Evolutionary conservation across 2,113 vertebrate genomes (phyloP).

Genomic region (Mormyrus iriodes): DNA sequence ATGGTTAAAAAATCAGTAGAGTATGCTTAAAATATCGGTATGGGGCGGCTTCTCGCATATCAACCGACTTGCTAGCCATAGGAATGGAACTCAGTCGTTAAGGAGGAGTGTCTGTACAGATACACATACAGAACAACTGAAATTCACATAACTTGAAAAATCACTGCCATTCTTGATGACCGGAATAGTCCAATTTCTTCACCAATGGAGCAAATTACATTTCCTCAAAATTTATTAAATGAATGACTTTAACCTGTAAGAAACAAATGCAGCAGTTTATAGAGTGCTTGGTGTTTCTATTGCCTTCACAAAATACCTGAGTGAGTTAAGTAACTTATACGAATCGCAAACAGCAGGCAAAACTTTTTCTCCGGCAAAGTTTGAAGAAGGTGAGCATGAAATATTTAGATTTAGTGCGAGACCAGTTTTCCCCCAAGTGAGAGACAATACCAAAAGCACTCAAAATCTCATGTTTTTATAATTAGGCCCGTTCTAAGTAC

Average conservation of each 20-base stretch:
- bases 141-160: background rate
- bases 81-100: too few relatives aligned
- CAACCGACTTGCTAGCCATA: too few relatives aligned
- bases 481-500: background rate
- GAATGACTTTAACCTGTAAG: background rate
- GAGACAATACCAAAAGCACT: background rate
- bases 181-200: background rate
- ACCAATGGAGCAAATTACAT: background rate
- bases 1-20: too few relatives aligned
- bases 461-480: conserved; percentile 11
- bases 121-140: background rate
- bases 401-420: conserved; percentile 16
- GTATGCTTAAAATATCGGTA: too few relatives aligned
- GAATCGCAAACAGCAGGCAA: background rate
- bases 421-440: background rate
- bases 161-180: background rate
- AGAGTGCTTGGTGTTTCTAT: background rate
- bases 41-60: too few relatives aligned
- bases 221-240: background rate
- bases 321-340: background rate
- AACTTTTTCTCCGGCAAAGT: background rate
- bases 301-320: background rate
- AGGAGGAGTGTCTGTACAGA: too few relatives aligned
- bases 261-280: background rate
- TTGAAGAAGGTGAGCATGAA: conserved; percentile 1